Evolutionary conservation across 2,113 vertebrate species (phyloP).

Genomic region (Vidua chalybeata): DNA sequence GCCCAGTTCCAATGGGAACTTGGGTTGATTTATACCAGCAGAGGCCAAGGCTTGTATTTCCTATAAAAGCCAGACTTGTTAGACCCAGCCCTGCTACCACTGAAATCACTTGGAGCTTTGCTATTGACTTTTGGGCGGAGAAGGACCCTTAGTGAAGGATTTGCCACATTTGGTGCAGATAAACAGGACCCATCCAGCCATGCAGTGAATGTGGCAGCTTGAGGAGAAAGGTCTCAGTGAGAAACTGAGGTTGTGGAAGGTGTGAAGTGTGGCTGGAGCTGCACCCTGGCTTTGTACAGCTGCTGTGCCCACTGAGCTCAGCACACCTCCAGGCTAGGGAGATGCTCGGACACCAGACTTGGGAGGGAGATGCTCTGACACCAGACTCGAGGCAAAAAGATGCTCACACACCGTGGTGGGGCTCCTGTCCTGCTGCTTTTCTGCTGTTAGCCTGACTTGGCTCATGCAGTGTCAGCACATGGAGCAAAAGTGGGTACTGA

Average conservation of each 20-base stretch:
- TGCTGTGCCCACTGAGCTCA: fast-evolving
- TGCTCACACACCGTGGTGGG: neutral
- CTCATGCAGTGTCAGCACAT: too few species aligned
- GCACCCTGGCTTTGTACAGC: neutral
- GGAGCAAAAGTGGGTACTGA: neutral
- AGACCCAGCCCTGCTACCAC: neutral
- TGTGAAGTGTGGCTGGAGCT: neutral
- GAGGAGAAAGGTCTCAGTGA: neutral
- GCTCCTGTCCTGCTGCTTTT: neutral
- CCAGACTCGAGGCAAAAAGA: neutral
- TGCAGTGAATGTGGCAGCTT: neutral
- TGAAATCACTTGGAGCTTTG: neutral
- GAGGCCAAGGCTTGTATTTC: neutral
- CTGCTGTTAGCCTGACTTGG: neutral
- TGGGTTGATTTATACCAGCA: constrained; percentile 40
- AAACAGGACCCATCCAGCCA: fast-evolving
- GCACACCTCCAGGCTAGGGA: fast-evolving
- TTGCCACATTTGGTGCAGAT: neutral
- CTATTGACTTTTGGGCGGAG: neutral
- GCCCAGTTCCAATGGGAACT: constrained; percentile 18
- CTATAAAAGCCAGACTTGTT: neutral
- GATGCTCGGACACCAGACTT: neutral
- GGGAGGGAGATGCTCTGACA: neutral
- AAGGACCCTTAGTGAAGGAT: neutral
- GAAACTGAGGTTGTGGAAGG: neutral